Evolutionary conservation across 2,888 invertebrate species (phyloP).

Genomic region (Ectemnius lituratus): DNA sequence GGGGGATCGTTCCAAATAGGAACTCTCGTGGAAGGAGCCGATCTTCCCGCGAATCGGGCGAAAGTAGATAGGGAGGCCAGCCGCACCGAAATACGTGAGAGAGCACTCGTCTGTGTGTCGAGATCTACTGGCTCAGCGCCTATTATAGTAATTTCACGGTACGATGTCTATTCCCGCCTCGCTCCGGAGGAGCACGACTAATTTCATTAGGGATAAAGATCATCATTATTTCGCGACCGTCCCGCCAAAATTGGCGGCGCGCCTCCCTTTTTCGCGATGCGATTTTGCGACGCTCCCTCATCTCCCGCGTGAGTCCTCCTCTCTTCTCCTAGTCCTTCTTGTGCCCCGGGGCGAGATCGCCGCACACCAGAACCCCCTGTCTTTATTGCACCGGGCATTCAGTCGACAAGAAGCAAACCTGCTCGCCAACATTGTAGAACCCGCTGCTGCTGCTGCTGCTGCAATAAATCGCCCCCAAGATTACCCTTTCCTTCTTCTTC

Average conservation of each 20-base stretch:
- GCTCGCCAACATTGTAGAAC: slow-evolving; percentile 27
- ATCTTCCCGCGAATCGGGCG: slow-evolving; percentile 48
- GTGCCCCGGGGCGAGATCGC: slow-evolving; percentile 27
- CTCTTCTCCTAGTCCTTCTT: slow-evolving; percentile 32
- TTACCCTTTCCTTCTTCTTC: background rate
- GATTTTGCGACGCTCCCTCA: slow-evolving; percentile 37
- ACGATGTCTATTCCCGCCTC: slow-evolving; percentile 70
- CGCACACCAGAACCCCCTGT: slow-evolving; percentile 9
- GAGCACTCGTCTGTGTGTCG: slow-evolving; percentile 23
- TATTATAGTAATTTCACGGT: slow-evolving; percentile 77
- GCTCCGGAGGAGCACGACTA: slow-evolving; percentile 72
- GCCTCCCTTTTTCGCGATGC: slow-evolving; percentile 55
- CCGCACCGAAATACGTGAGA: slow-evolving; percentile 45
- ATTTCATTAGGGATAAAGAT: slow-evolving; percentile 78
- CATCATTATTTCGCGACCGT: slow-evolving; percentile 74
- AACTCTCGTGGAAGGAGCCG: slow-evolving; percentile 27
- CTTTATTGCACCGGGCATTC: slow-evolving; percentile 27
- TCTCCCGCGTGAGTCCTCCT: too few species aligned
- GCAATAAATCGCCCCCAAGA: background rate
- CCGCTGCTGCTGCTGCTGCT: background rate
- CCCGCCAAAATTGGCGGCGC: slow-evolving; percentile 58
- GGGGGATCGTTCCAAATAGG: slow-evolving; percentile 46
- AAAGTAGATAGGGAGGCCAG: slow-evolving; percentile 37
- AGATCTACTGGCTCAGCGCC: slow-evolving; percentile 62
- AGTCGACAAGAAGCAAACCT: slow-evolving; percentile 13